Conservation (phyloP, 2,113 vertebrate species). For the Halichoerus grypus region DNA sequence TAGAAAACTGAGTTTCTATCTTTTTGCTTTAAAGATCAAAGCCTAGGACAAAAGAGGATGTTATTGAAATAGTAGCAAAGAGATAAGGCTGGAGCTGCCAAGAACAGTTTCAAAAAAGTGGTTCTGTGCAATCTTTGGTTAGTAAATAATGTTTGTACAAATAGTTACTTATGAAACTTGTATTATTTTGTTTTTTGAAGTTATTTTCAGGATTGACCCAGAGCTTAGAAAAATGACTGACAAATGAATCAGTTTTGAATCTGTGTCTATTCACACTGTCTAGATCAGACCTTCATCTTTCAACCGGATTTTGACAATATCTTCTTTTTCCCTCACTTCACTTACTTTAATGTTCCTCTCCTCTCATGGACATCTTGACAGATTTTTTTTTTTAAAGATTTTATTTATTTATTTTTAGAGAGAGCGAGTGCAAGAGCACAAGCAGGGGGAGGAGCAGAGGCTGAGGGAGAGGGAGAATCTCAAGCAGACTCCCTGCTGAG, state of each 20-base stretch:
- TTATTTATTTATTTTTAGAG: not conserved
- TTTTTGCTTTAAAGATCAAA: slow-evolving; percentile 30
- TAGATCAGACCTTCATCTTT: slow-evolving; percentile 33
- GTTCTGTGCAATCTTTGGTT: not conserved
- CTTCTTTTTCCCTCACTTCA: not conserved
- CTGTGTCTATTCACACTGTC: not conserved
- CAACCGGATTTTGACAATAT: not conserved
- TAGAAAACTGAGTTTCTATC: not conserved
- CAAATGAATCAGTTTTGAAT: slow-evolving; percentile 20
- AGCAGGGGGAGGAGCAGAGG: not conserved
- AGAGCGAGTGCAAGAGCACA: not conserved
- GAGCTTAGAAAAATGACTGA: slow-evolving; percentile 7
- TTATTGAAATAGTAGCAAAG: not conserved
- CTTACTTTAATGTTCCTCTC: not conserved
- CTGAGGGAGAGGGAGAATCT: not conserved
- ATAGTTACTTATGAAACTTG: not conserved
- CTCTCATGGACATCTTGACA: not conserved
- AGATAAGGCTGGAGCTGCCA: not conserved
- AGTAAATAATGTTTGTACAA: not conserved
- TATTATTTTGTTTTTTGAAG: slow-evolving; percentile 50
- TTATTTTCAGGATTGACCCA: not conserved
- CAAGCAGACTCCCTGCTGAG: not conserved
- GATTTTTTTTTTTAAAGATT: not conserved
- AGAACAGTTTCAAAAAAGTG: not conserved
- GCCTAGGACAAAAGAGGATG: not conserved